phyloP scores from a whole-genome alignment of 1,140 invertebrate genomes.

The Caenorhabditis remanei region DNA sequence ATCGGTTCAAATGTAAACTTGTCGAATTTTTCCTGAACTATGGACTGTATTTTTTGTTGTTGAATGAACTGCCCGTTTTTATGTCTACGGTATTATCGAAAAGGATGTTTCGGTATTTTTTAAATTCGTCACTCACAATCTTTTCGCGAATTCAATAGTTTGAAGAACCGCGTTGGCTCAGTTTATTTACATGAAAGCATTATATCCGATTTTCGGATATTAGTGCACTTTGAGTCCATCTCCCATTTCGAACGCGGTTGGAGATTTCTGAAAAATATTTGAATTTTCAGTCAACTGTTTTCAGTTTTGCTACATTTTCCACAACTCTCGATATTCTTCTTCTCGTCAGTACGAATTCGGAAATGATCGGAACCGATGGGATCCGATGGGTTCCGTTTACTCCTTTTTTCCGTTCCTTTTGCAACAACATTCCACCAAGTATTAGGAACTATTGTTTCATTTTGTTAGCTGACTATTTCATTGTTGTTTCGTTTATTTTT shows the following conservation, averaged over 20 bases:
- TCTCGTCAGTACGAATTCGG: background rate
- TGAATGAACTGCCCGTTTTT: too few relatives aligned
- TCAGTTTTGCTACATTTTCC: background rate
- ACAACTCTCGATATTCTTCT: background rate
- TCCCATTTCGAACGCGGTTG: slow-evolving; percentile 10
- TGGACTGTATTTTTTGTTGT: too few relatives aligned
- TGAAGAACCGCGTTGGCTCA: too few relatives aligned
- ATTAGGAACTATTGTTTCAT: too few relatives aligned
- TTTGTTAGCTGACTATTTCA: too few relatives aligned
- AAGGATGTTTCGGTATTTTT: too few relatives aligned
- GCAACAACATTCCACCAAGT: slow-evolving; percentile 23
- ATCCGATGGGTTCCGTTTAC: background rate
- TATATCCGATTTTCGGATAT: background rate
- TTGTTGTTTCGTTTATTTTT: background rate
- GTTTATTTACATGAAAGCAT: too few relatives aligned
- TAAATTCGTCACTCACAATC: too few relatives aligned
- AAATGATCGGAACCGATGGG: slow-evolving; percentile 38
- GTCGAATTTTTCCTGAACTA: too few relatives aligned
- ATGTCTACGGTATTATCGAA: too few relatives aligned
- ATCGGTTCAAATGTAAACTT: too few relatives aligned
- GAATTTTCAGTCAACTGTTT: background rate
- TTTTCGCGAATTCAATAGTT: too few relatives aligned
- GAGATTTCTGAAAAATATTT: slow-evolving; percentile 22
- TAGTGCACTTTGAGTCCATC: slow-evolving; percentile 20
- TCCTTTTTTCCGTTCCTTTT: background rate